phyloP scores from a whole-genome alignment of 2,113 vertebrate species.

The Macrotus californicus region DNA sequence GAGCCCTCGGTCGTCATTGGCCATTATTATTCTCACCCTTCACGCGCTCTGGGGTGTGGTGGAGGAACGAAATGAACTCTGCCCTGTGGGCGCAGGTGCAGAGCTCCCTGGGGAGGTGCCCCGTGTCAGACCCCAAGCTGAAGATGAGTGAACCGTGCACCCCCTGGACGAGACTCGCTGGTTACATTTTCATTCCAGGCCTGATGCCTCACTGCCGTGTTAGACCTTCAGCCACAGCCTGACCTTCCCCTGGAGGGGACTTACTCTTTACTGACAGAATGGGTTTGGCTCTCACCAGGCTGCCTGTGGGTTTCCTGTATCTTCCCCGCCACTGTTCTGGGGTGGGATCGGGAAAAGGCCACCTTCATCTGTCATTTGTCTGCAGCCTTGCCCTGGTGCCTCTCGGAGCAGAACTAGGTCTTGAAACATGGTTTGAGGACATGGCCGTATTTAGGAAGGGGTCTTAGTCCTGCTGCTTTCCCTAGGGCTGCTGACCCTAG shows the following conservation, averaged over 20 bases:
- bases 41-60: background rate
- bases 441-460: background rate
- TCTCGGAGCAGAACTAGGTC: background rate
- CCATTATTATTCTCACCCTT: fast-evolving
- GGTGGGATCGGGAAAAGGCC: background rate
- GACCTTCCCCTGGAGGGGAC: background rate
- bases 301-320: background rate
- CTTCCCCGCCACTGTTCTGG: fast-evolving
- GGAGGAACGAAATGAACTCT: background rate
- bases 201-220: background rate
- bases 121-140: background rate
- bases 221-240: background rate
- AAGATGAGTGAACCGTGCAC: background rate
- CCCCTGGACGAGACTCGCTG: no score
- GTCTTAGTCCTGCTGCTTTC: background rate
- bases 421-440: background rate
- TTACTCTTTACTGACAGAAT: background rate
- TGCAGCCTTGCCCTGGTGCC: background rate
- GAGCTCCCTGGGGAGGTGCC: no score
- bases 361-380: background rate
- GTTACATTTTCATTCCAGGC: background rate
- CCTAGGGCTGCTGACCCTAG: background rate
- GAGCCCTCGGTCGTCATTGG: background rate
- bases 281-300: background rate
- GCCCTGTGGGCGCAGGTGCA: no score